These are phyloP conservation scores for Trichechus manatus DNA, from an alignment of 2,113 vertebrate species.

Conservation along the genomic window DNA sequence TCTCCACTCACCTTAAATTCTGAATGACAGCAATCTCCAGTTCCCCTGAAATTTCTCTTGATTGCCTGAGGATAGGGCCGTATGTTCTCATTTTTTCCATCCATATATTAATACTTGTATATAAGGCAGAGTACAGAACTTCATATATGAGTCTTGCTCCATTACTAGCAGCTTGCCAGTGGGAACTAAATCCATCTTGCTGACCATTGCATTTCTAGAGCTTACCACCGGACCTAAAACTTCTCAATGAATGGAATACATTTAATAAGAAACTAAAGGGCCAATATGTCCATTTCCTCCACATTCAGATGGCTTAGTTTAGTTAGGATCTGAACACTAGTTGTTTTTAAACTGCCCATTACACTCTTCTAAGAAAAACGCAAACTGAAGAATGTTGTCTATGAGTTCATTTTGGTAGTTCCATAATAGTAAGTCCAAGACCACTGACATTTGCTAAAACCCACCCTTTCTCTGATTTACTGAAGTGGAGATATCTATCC, in stretches of 20 bases:
- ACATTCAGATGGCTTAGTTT: background rate
- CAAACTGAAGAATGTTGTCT: background rate
- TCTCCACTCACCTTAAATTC: background rate
- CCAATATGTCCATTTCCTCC: background rate
- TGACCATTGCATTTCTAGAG: background rate
- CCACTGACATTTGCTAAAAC: background rate
- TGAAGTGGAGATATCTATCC: background rate
- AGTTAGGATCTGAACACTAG: background rate
- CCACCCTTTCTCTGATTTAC: background rate
- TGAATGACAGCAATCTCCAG: background rate
- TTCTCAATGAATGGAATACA: background rate
- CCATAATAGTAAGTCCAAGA: background rate
- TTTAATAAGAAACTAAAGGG: background rate
- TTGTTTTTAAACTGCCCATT: slow-evolving; percentile 33
- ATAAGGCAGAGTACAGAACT: background rate
- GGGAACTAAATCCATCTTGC: background rate
- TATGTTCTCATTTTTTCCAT: background rate
- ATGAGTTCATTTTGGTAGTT: background rate
- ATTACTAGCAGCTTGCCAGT: background rate
- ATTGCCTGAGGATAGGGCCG: background rate
- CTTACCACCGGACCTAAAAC: background rate
- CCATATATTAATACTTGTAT: background rate
- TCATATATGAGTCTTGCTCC: background rate
- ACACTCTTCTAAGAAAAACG: background rate
- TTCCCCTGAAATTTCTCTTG: background rate